A percentile compares a stretch with the other conserved stretches of the same genome.
Evolutionary conservation across 2,113 vertebrate species (phyloP).

Genomic region (Boleophthalmus pectinirostris): DNA sequence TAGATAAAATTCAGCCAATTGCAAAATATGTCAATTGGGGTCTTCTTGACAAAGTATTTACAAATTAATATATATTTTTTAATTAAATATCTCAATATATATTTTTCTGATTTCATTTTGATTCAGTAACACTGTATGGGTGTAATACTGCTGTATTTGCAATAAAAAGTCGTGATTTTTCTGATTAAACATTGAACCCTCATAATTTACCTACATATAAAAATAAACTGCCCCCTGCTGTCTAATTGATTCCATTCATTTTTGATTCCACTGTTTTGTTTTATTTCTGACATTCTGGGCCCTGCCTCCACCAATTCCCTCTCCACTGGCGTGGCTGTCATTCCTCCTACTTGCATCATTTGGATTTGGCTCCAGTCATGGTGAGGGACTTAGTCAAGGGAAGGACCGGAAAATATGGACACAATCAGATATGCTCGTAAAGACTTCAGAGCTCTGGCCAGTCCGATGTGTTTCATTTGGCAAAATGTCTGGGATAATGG

Average conservation of each 20-base stretch:
- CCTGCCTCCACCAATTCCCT: neutral
- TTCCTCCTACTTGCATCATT: slow-evolving; percentile 44
- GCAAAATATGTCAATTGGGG: no score
- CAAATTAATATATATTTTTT: no score
- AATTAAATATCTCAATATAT: no score
- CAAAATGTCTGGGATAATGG: slow-evolving; percentile 35
- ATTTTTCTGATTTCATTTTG: no score
- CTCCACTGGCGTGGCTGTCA: slow-evolving; percentile 42
- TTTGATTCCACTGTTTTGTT: neutral
- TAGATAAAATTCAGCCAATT: no score
- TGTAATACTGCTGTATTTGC: no score
- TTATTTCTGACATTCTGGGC: neutral
- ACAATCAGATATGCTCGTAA: slow-evolving; percentile 57
- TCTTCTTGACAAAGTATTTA: no score
- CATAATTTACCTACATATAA: neutral
- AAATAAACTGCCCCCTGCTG: neutral
- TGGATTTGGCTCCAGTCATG: slow-evolving; percentile 35
- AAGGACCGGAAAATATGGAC: slow-evolving; percentile 57
- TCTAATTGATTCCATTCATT: neutral
- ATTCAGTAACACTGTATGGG: no score
- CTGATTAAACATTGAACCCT: no score
- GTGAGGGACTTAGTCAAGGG: slow-evolving; percentile 43
- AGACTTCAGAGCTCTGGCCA: slow-evolving; percentile 22
- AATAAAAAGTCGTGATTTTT: no score
- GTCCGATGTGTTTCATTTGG: slow-evolving; percentile 21